These are phyloP conservation scores for Hydrocynus forskahlii DNA, from an alignment of 2,797 vertebrate genomes.

Conservation along the genomic window DNA sequence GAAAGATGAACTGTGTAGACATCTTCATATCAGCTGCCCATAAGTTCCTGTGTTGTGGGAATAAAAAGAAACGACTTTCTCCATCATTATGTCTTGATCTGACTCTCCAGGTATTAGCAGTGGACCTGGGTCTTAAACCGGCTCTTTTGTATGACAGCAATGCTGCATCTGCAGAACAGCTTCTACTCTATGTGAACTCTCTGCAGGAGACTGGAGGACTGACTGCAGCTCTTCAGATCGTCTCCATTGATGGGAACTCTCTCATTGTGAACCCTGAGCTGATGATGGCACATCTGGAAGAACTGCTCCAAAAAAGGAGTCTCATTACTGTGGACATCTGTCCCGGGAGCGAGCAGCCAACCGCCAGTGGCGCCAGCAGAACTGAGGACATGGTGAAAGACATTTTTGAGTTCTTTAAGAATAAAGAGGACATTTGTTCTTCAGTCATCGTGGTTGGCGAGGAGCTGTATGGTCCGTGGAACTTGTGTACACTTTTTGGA, in stretches of 20 bases:
- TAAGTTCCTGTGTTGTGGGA: constrained; percentile 72
- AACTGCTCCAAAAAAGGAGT: constrained; percentile 50
- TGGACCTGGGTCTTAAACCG: constrained; percentile 86
- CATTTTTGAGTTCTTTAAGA: constrained; percentile 72
- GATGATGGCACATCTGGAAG: constrained; percentile 66
- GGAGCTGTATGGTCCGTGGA: constrained; percentile 75
- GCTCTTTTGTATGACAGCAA: constrained; percentile 86
- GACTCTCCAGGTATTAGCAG: constrained; percentile 82
- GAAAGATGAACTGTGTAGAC: constrained; percentile 61
- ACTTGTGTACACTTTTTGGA: constrained; percentile 89
- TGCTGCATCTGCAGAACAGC: constrained; percentile 70
- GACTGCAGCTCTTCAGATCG: constrained; percentile 71
- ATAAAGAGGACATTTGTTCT: constrained; percentile 30
- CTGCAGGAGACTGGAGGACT: constrained; percentile 75
- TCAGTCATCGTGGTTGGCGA: constrained; percentile 64
- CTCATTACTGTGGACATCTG: constrained; percentile 81
- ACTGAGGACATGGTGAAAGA: constrained; percentile 63
- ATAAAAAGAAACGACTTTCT: constrained; percentile 71
- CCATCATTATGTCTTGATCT: constrained; percentile 77
- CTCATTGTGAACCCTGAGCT: constrained; percentile 76
- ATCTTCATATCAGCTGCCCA: constrained; percentile 66
- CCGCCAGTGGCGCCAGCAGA: constrained; percentile 56
- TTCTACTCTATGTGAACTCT: constrained; percentile 79
- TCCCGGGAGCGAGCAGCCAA: constrained; percentile 69
- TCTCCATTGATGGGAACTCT: constrained; percentile 75